A percentile compares a stretch with the other conserved stretches of the same genome.
phyloP scores from a whole-genome alignment of 2,113 vertebrate genomes.

The Cheilinus undulatus region DNA sequence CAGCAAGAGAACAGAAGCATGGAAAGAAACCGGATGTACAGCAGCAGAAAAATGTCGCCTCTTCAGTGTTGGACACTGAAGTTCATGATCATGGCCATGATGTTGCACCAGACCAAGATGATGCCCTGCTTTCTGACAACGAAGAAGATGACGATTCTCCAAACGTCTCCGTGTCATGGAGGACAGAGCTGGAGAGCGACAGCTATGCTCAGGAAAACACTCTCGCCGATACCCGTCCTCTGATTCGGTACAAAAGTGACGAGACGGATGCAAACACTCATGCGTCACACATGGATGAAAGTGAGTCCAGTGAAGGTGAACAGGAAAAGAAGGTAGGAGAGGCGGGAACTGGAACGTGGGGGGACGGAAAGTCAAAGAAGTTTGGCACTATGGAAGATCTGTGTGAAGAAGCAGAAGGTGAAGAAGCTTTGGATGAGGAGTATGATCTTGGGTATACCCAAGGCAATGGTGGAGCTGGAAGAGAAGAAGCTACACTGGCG shows the following conservation, averaged over 20 bases:
- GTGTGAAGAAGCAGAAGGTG: slow-evolving; percentile 77
- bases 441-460: slow-evolving; percentile 47
- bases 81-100: neutral
- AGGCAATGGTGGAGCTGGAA: neutral
- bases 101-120: slow-evolving; percentile 1
- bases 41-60: neutral
- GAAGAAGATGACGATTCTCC: slow-evolving; percentile 75
- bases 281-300: slow-evolving; percentile 69
- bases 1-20: slow-evolving; percentile 41
- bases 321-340: slow-evolving; percentile 67
- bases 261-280: slow-evolving; percentile 78
- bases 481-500: neutral
- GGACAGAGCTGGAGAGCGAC: slow-evolving; percentile 77
- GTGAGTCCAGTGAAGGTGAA: slow-evolving; percentile 78
- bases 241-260: slow-evolving; percentile 83
- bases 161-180: slow-evolving; percentile 80
- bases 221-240: slow-evolving; percentile 81
- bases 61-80: slow-evolving; percentile 4
- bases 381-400: slow-evolving; percentile 84
- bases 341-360: slow-evolving; percentile 53
- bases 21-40: slow-evolving; percentile 10
- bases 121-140: slow-evolving; percentile 1
- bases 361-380: slow-evolving; percentile 67
- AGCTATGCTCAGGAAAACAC: slow-evolving; percentile 85
- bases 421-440: slow-evolving; percentile 60